A percentile compares a stretch with the other conserved stretches of the same genome.
phyloP scores from a whole-genome alignment of 1,140 invertebrate species.

The Bombus balteatus region DNA sequence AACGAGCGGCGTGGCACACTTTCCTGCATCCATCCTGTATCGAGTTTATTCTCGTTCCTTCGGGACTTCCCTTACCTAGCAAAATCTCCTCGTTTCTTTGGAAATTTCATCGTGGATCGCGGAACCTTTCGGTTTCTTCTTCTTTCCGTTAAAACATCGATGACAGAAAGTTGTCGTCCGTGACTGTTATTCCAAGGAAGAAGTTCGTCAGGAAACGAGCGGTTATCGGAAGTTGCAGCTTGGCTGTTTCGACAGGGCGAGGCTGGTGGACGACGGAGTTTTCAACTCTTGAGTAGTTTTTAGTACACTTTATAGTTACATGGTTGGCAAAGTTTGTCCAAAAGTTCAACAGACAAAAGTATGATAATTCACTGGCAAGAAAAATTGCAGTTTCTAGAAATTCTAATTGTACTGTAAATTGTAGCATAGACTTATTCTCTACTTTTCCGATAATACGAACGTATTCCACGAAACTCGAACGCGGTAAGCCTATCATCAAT shows the following conservation, averaged over 20 bases:
- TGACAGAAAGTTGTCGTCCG: conserved; percentile 1
- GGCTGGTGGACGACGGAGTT: not conserved
- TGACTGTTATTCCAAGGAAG: not conserved
- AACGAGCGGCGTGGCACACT: conserved; percentile 22
- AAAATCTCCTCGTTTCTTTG: not conserved
- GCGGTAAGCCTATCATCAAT: conserved; percentile 9
- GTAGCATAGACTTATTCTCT: conserved; percentile 12
- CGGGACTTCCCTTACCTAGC: too few species aligned
- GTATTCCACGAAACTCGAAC: conserved; percentile 27
- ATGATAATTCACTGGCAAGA: conserved; percentile 31
- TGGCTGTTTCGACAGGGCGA: not conserved
- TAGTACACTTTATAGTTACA: conserved; percentile 4
- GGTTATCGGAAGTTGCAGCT: not conserved
- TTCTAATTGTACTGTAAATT: conserved; percentile 10
- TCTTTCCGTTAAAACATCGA: not conserved
- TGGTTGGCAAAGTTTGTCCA: not conserved
- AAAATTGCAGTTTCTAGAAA: conserved; percentile 3
- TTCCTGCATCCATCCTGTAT: conserved; percentile 11
- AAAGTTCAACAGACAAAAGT: conserved; percentile 27
- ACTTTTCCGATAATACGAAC: conserved; percentile 40
- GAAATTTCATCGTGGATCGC: not conserved
- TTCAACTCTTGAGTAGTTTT: conserved; percentile 4
- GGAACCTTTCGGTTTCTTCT: not conserved
- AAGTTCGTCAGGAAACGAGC: conserved; percentile 14
- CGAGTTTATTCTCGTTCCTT: conserved; percentile 24